Evolutionary conservation across 2,113 vertebrate genomes (phyloP).

Genomic region (Rhizomys pruinosus): DNA sequence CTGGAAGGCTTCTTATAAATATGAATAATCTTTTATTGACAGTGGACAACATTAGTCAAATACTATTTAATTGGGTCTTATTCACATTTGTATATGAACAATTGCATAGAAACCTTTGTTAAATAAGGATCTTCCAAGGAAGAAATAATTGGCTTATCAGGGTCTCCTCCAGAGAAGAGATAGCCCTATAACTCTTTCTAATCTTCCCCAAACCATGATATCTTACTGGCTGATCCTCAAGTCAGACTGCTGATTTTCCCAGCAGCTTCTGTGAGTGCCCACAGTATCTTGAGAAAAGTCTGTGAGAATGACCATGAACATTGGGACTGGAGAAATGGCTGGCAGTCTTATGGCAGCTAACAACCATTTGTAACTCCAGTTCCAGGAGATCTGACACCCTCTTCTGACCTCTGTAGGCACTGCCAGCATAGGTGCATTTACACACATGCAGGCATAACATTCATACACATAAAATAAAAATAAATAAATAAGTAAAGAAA

Average conservation of each 20-base stretch:
- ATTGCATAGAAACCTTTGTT: conserved; percentile 1
- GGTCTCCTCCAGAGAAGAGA: not conserved
- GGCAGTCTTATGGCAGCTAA: too few relatives aligned
- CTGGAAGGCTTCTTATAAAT: not conserved
- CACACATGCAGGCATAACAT: too few relatives aligned
- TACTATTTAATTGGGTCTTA: conserved; percentile 27
- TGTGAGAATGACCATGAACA: too few relatives aligned
- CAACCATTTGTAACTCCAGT: too few relatives aligned
- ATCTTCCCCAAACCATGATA: not conserved
- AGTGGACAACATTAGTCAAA: not conserved
- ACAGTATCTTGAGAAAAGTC: not conserved
- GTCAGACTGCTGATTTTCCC: not conserved
- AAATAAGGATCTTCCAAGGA: not conserved
- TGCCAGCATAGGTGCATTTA: too few relatives aligned
- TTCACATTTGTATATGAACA: conserved; percentile 47
- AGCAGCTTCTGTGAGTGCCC: not conserved
- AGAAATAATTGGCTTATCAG: not conserved
- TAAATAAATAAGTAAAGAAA: too few relatives aligned
- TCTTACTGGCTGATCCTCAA: not conserved
- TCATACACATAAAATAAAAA: too few relatives aligned
- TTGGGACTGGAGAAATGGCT: too few relatives aligned
- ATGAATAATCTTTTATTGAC: conserved; percentile 11
- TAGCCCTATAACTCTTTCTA: accelerated
- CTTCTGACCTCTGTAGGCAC: too few relatives aligned
- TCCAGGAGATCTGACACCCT: too few relatives aligned